Evolutionary conservation across 1,140 invertebrate species (phyloP), one percentile per base, ranked within the genome.

Genomic region (Lepidurus arcticus): DNA sequence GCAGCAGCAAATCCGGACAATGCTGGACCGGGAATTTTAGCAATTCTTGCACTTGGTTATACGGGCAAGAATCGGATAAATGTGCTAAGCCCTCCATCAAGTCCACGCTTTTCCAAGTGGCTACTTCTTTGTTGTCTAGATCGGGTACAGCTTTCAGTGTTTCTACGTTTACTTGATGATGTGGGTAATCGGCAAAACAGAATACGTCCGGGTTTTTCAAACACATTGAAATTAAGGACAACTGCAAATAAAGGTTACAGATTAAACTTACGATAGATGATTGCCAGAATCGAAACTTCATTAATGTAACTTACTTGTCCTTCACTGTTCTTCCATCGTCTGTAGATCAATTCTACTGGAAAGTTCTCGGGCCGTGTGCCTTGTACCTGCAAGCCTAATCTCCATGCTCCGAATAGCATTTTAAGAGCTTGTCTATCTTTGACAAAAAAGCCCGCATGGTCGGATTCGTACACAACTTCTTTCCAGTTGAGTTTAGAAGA

Each of bases 11-110:
- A 85, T 99, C 97, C 0, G 96, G 96, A 85, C 96, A 98, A 84
- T 96, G 92, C 83, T 94, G 92, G 10, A 96, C 87, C 0, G 96
- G 96, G 85, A 93, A 92, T 84, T 97, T 97, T 81, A 98, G 95
- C 13, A 98, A 84, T 80, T 98, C 96, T 81, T 94, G 92, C 1
- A 96, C 92, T 83, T 92, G 89, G 74, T 86, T 85, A 79, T 75
- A 74, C 4, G 53, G 53, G 16, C 16, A 13, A 7, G 53, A 9
- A 44, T 98, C 96, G 5, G 94, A 92, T 79, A 98, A 89, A 82
- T 91, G 90, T 10, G 99, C 84, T 43, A 99, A 84, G 10, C 94
- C 85, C 83, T 98, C 96, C 0, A 99, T 90, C 42, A 99, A 87
- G 83, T 97, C 95, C 42, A 98, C 83, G 1, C 93, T 97, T 81